Percentiles rank a stretch among this genome's conserved stretches.
phyloP scores from a whole-genome alignment of 2,888 invertebrate species.

The Diarsia rubi region DNA sequence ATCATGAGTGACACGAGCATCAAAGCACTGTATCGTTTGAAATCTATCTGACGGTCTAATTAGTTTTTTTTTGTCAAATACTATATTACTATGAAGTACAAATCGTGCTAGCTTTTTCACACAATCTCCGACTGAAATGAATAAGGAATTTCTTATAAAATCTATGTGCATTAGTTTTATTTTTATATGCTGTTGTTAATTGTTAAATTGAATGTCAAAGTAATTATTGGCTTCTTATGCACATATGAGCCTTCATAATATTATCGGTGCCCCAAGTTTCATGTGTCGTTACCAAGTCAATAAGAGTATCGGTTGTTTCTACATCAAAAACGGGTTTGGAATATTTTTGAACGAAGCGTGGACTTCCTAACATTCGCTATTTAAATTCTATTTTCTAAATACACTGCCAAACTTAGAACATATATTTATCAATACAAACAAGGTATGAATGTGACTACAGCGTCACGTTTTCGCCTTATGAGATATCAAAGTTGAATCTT shows the following conservation, averaged over 20 bases:
- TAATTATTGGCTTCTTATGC: neutral
- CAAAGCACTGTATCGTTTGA: no score
- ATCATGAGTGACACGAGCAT: no score
- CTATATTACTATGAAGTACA: neutral
- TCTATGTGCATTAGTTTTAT: neutral
- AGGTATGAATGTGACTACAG: no score
- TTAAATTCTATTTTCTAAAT: no score
- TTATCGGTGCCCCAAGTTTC: neutral
- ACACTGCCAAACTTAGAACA: no score
- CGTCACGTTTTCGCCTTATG: no score
- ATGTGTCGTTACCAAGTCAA: neutral
- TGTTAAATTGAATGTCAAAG: neutral
- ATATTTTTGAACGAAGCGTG: no score
- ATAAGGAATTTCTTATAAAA: constrained; percentile 6
- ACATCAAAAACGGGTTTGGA: neutral
- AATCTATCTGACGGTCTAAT: no score
- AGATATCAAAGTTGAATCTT: no score
- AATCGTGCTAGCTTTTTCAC: neutral
- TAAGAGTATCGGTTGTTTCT: neutral
- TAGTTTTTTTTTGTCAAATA: no score
- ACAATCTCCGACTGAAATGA: constrained; percentile 18
- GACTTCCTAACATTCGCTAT: no score
- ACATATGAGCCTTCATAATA: neutral
- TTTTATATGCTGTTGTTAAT: constrained; percentile 29
- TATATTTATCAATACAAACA: no score